Evolutionary conservation across 2,797 vertebrate genomes (phyloP), one percentile per base, ranked within the genome.

Genomic region (Phaenicophaeus curvirostris): DNA sequence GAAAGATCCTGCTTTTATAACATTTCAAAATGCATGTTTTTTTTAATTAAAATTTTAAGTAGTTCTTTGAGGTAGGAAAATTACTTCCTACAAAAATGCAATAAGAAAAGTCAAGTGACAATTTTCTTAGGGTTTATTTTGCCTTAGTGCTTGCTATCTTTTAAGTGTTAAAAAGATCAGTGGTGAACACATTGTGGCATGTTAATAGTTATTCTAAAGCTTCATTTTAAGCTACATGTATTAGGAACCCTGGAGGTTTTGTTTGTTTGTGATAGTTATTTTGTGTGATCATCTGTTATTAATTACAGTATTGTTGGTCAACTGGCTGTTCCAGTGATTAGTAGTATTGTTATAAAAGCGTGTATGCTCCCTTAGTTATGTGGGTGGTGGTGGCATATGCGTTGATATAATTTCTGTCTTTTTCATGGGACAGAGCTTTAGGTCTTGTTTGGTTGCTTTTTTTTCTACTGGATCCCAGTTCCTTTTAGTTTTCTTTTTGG

Each of bases 261-360:
- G 76, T 93, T 96, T 94, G 55, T 78, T 94, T 95, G 79, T 0
- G 28, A 93, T 73, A 66, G 85, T 42, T 89, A 55, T 88, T 91
- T 91, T 66, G 62, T 84, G 48, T 69, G 80, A 90, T 84, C 91
- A 79, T 93, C 95, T 97, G 96, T 94, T 96, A 58, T 90, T 94
- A 96, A 94, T 96, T 94, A 96, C 41, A 46, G 42, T 75, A 86
- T 48, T 95, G 79, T 86, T 88, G 76, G 79, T 96, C 94, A 94
- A 57, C 55, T 76, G 63, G 53, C 85, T 90, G 87, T 81, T 95
- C 54, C 71, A 95, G 67, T 8, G 67, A 93, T 93, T 73, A 90
- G 67, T 74, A 39, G 85, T 71, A 96, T 94, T 97, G 92, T 94
- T 96, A 74, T 59, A 94, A 86, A 96, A 96, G 33, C 28, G 55